Percentiles rank a stretch among this genome's conserved stretches.
phyloP scores from a whole-genome alignment of 2,797 vertebrate genomes.

The Enteromius anoplus region DNA sequence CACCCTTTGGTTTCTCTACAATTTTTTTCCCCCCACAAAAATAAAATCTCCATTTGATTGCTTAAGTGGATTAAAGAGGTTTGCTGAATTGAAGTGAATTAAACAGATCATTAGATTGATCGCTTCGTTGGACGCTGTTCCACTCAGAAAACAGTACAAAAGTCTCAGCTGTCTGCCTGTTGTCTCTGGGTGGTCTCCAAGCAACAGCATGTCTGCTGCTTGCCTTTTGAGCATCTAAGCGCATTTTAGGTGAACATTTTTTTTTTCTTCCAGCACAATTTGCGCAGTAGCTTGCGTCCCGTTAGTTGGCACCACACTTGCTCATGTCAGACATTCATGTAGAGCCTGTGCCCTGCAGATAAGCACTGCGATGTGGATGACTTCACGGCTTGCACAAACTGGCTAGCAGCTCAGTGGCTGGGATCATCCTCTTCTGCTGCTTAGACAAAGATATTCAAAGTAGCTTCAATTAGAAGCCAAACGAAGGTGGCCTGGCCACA shows the following conservation, averaged over 20 bases:
- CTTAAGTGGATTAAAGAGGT: constrained; percentile 39
- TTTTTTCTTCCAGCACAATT: constrained; percentile 44
- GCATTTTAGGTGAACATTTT: constrained; percentile 44
- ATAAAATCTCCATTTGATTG: constrained; percentile 26
- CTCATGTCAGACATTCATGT: constrained; percentile 50
- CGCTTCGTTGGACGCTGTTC: constrained; percentile 32
- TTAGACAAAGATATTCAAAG: constrained; percentile 54
- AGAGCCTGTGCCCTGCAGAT: constrained; percentile 59
- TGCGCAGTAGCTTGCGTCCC: constrained; percentile 48
- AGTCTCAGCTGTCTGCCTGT: constrained; percentile 41
- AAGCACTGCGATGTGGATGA: constrained; percentile 53
- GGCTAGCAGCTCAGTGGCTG: constrained; percentile 43
- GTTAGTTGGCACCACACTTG: constrained; percentile 44
- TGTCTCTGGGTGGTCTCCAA: constrained; percentile 28
- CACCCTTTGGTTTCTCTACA: constrained; percentile 26
- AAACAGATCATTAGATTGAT: constrained; percentile 50
- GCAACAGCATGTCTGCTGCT: constrained; percentile 4
- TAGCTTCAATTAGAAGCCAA: constrained; percentile 51
- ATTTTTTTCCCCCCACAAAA: not conserved
- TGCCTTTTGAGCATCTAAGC: constrained; percentile 43
- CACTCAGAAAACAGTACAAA: constrained; percentile 22
- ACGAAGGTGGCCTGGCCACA: constrained; percentile 31
- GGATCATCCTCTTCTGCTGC: constrained; percentile 52
- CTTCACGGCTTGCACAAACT: constrained; percentile 52
- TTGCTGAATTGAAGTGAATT: constrained; percentile 38